Conservation (phyloP, 2,888 invertebrate species). For the Cataglyphis altisquamis region DNA sequence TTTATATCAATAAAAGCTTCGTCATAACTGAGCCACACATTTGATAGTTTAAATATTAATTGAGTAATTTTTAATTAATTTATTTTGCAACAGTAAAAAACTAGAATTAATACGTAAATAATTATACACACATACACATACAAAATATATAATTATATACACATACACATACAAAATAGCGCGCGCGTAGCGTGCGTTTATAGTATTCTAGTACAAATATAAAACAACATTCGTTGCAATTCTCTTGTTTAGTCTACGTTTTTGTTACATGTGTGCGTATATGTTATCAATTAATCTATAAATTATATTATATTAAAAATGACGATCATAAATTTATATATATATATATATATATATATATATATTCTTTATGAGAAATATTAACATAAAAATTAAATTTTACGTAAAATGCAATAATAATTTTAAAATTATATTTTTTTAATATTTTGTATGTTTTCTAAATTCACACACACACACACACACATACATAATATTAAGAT, state of each 20-base stretch:
- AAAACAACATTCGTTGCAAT: constrained; percentile 9
- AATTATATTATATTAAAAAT: constrained; percentile 32
- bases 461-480: neutral
- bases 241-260: neutral
- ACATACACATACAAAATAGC: too few relatives aligned
- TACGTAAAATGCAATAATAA: constrained; percentile 15
- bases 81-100: too few relatives aligned
- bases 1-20: too few relatives aligned
- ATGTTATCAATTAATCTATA: neutral
- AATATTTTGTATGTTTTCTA: too few relatives aligned
- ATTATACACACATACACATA: too few relatives aligned
- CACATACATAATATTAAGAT: constrained; percentile 1
- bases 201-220: neutral
- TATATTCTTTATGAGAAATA: neutral
- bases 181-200: too few relatives aligned
- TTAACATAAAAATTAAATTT: constrained; percentile 34
- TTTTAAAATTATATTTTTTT: neutral
- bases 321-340: neutral
- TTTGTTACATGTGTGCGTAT: neutral
- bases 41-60: too few relatives aligned
- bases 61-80: too few relatives aligned
- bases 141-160: too few relatives aligned
- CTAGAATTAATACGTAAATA: too few relatives aligned
- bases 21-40: too few relatives aligned
- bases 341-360: too few relatives aligned